These are phyloP conservation scores for Drosophila leonis DNA, from an alignment of 2,888 invertebrate species.

Conservation along the genomic window DNA sequence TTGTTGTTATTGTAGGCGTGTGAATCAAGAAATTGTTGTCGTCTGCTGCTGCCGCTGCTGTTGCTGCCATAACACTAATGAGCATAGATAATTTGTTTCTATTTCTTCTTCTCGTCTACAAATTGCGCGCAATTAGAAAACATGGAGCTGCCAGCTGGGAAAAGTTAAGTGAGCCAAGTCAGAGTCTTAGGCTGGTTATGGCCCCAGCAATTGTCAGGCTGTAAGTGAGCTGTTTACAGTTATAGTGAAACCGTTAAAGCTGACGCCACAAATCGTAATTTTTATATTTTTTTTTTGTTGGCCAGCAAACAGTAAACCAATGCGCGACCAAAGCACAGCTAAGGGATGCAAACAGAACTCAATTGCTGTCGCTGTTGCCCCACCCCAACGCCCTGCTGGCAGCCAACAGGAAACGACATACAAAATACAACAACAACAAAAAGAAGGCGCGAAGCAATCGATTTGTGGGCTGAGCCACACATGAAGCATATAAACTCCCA, in stretches of 20 bases:
- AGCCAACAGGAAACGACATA: constrained; percentile 71
- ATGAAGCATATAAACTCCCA: not conserved
- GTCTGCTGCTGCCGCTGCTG: constrained; percentile 37
- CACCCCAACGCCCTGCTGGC: constrained; percentile 1
- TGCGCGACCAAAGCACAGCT: constrained; percentile 1
- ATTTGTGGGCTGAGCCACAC: constrained; percentile 70
- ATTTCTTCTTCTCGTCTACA: constrained; percentile 46
- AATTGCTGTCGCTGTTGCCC: constrained; percentile 20
- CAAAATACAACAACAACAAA: constrained; percentile 22
- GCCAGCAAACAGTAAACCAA: constrained; percentile 7
- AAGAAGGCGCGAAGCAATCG: constrained; percentile 79
- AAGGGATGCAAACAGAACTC: constrained; percentile 27
- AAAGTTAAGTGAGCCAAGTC: constrained; percentile 43
- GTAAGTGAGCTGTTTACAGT: constrained; percentile 54
- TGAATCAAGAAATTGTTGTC: constrained; percentile 63
- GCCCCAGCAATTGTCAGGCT: constrained; percentile 18
- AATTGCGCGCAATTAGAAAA: constrained; percentile 73
- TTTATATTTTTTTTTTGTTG: not conserved
- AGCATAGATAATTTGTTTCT: constrained; percentile 71
- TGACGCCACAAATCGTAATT: not conserved
- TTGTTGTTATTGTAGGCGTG: constrained; percentile 52
- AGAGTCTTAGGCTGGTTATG: not conserved
- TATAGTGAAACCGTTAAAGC: constrained; percentile 6
- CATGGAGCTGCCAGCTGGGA: constrained; percentile 48
- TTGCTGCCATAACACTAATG: constrained; percentile 57